Evolutionary conservation across 2,797 vertebrate species (phyloP).

Genomic region (Columba guinea): DNA sequence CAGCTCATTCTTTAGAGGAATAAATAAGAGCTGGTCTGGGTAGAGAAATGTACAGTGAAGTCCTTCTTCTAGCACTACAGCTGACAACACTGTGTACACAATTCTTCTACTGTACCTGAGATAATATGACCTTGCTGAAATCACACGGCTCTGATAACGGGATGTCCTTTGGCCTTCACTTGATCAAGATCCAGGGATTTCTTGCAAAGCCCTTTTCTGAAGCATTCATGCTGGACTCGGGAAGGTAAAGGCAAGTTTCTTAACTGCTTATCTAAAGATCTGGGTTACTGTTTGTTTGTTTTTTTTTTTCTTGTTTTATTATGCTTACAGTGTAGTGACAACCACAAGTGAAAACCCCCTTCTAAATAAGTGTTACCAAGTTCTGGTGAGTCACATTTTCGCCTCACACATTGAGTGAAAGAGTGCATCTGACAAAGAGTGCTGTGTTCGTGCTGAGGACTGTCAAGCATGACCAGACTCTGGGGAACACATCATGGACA

Average conservation of each 20-base stretch:
- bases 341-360: conserved; percentile 12
- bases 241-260: background rate
- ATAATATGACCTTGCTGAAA: background rate
- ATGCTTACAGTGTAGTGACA: background rate
- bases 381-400: conserved; percentile 50
- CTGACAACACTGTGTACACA: background rate
- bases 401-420: background rate
- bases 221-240: background rate
- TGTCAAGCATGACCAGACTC: background rate
- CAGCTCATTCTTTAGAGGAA: background rate
- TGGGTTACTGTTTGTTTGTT: background rate
- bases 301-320: background rate
- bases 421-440: background rate
- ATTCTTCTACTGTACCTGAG: background rate
- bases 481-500: background rate
- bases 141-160: background rate
- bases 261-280: background rate
- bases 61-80: background rate
- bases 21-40: background rate
- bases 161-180: background rate
- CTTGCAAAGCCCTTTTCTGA: background rate
- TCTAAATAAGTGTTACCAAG: background rate
- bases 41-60: background rate
- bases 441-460: background rate
- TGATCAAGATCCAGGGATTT: background rate